Conservation (phyloP, 1,140 invertebrate genomes). For the Tetramorium simillimum region DNA sequence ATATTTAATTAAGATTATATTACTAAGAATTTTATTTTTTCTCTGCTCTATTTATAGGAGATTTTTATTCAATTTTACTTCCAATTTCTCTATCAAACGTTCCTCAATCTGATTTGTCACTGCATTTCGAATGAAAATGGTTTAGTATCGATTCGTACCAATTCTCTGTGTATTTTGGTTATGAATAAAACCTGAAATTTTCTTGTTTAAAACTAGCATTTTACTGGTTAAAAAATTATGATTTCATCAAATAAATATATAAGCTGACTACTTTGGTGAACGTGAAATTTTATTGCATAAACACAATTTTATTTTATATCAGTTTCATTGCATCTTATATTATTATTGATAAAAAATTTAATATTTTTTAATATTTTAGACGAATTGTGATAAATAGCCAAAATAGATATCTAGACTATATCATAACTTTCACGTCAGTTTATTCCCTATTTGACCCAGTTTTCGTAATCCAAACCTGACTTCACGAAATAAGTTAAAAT, state of each 20-base stretch:
- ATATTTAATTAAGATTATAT: constrained; percentile 5
- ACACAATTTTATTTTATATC: constrained; percentile 15
- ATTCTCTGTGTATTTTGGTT: not conserved
- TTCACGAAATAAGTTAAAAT: constrained; percentile 26
- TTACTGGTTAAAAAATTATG: not conserved
- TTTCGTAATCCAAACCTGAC: not conserved
- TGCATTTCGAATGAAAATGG: not conserved
- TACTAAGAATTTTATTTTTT: not conserved
- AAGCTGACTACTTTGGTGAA: not conserved
- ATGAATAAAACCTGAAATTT: not conserved
- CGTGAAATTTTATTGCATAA: not conserved
- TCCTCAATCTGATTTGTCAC: constrained; percentile 4
- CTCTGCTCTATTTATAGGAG: not conserved
- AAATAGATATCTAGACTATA: not conserved
- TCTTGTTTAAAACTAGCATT: not conserved
- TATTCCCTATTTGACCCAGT: not conserved
- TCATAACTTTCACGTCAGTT: not conserved
- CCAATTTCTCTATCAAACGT: not conserved
- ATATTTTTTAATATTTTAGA: not conserved
- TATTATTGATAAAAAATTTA: not conserved
- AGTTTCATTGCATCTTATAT: constrained; percentile 9
- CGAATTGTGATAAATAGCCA: not conserved
- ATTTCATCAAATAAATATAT: not conserved
- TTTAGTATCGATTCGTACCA: not conserved
- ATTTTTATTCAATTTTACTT: not conserved